Base-by-base conservation (phyloP, 2,797 vertebrate species). In the Salmo trutta region DNA sequence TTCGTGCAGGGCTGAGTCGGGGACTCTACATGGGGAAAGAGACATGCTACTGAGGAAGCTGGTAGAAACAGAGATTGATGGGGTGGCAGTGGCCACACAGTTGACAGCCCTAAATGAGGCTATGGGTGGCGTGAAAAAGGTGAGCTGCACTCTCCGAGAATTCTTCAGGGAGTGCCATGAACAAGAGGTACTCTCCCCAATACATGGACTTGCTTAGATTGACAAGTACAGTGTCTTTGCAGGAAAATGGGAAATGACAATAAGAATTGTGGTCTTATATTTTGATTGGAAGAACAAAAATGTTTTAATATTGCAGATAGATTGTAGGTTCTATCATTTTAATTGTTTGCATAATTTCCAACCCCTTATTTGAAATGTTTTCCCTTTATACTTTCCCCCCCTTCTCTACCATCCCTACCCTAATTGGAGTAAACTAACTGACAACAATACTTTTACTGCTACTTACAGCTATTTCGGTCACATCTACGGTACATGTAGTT, bases 11-110 rank as follows among this genome's bases (percentile, higher is more conserved):
- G 80, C 93, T 0, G 93, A 96, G 81, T 91, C 92, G 24, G 86
- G 87, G 24, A 90, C 90, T 80, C 89, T 92, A 71, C 88, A 89
- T 82, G 90, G 91, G 36, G 93, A 96, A 77, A 93, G 95, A 1
- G 94, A 96, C 15, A 84, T 90, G 77, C 93, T 98, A 81, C 92
- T 97, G 76, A 91, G 94, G 88, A 93, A 95, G 62, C 92, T 99
- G 2, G 94, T 94, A 0, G 96, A 98, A 67, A 95, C 95, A 0
- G 97, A 99, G 84, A 95, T 96, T 73, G 97, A 98, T 0, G 96
- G 96, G 1, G 92, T 95, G 0, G 96, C 96, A 0, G 96, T 97
- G 0, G 91, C 94, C 41, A 97, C 95, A 84, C 96, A 98, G 90
- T 95, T 98, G 77, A 87, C 93, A 8, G 88, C 91, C 12, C 76